Evolutionary conservation across 2,888 invertebrate species (phyloP), one percentile per base, ranked within the genome.

Genomic region (Blastobasis adustella): DNA sequence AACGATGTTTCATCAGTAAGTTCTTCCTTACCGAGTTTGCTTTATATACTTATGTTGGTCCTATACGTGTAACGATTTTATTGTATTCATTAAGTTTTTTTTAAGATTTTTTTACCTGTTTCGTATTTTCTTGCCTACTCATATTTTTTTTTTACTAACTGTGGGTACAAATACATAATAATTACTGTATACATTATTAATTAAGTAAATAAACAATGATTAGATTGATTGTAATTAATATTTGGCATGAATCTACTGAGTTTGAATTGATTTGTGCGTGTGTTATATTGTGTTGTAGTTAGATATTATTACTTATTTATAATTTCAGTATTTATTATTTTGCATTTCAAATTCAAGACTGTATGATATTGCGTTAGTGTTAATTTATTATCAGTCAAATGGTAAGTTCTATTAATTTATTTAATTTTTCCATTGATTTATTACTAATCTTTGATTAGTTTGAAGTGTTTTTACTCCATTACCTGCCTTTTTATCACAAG

Each of bases 361-460:
- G 23, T 23, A 62, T 80, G 79, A 75, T 79, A 76, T 84, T 82
- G 72, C 73, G 79, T 85, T 82, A 69, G 82, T 81, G 80, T 81
- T 82, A 78, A 79, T 81, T 83, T 82, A 72, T 74, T 65, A 65
- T 63, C 23, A 23, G 23, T 23, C 23, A 65, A 63, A 62, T 76
- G 85, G 86, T 88, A 76, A 86, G 86, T 85, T 75, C 63, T 66
- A 70, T 67, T 61, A 45, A 48, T 61, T 60, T 55, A 65, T 69
- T 71, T 53, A 61, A 58, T 54, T 58, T 59, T 61, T 53, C 9
- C 6, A 9, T 60, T 56, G 58, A 60, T 65, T 52, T 46, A 39
- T 45, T 49, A 47, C 37, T 41, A 36, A 45, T 43, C 39, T 47
- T 48, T 45, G 47, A 47, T 43, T 8, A 43, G 8, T 7, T 49